Evolutionary conservation across 2,888 invertebrate genomes (phyloP).

Genomic region (Oxystoma pomonae): DNA sequence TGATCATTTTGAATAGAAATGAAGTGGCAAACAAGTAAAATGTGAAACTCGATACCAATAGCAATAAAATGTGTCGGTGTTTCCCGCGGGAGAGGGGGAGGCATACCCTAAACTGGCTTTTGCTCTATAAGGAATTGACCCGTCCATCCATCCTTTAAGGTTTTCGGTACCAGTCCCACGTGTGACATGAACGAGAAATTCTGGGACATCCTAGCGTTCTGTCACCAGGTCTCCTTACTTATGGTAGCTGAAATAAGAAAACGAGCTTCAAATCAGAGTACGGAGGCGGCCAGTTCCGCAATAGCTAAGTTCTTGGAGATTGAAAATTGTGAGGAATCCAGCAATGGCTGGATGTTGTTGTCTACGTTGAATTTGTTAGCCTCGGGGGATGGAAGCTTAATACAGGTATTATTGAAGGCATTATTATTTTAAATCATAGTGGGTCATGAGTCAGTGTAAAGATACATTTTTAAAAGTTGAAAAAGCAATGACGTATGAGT

Average conservation of each 20-base stretch:
- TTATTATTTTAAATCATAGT: no score
- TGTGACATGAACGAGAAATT: slow-evolving; percentile 97
- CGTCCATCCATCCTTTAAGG: slow-evolving; percentile 66
- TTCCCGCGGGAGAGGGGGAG: no score
- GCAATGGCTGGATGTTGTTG: slow-evolving; percentile 95
- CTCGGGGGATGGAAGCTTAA: slow-evolving; percentile 82
- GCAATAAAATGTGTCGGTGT: no score
- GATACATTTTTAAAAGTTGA: no score
- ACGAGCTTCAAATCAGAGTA: slow-evolving; percentile 93
- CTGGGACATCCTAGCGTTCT: slow-evolving; percentile 92
- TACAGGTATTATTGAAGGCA: no score
- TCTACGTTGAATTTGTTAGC: slow-evolving; percentile 88
- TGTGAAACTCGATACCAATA: no score
- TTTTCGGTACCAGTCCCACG: slow-evolving; percentile 90
- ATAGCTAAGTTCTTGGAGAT: slow-evolving; percentile 97
- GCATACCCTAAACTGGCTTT: no score
- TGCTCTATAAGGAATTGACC: no score
- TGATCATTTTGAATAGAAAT: no score
- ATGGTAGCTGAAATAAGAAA: slow-evolving; percentile 97
- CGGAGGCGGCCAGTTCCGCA: slow-evolving; percentile 93
- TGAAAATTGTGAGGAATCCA: slow-evolving; percentile 89
- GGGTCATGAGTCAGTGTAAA: no score
- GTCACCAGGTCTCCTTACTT: slow-evolving; percentile 88
- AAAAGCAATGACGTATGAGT: no score
- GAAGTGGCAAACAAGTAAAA: no score